Evolutionary conservation across 2,113 vertebrate genomes (phyloP), one percentile per base, ranked within the genome.

Genomic region (Gavialis gangeticus): DNA sequence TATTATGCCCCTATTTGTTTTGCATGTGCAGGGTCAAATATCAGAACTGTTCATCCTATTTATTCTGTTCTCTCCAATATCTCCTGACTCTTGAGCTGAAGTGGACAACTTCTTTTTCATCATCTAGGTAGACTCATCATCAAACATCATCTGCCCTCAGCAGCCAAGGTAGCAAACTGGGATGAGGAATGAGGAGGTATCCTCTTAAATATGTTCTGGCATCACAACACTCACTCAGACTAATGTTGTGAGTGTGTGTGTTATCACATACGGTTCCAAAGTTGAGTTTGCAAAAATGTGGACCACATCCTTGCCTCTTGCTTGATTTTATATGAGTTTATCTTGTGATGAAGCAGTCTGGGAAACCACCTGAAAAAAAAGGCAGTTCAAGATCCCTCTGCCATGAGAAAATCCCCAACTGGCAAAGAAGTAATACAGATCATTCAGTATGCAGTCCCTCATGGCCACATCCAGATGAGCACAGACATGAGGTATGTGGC

Each of bases 371-470:
- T 21, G n/a, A 7, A 37, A 17, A 17, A 14, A 4, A 22, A 16
- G 87, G 7, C 12, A 24, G 5, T 25, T 64, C 3, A 75, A 67
- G n/a, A 30, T 11, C 7, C 54, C 12, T 73, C 69, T 25, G 30
- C 21, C 22, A 73, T 2, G 21, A 22, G 5, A 21, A 22, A 46
- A 46, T 46, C 30, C 19, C 21, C 12, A 46, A 22, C 34, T 46
- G 34, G 34, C 24, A 21, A 22, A 54, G 60, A 66, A 6, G 30
- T 22, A 1, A 27, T 4, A 1, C 10, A 3, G 2, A 25, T 83
- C 67, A 16, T 4, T 5, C 19, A 37, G 46, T 25, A 37, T 2
- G 0, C 1, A 73, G 12, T 2, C n/a, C 22, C 4, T 8, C 54
- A 54, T 67, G 81, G 66, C 4, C 15, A 24, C 18, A 19, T 2